phyloP scores from a whole-genome alignment of 2,888 invertebrate species.

The Pogonocherus hispidulus region DNA sequence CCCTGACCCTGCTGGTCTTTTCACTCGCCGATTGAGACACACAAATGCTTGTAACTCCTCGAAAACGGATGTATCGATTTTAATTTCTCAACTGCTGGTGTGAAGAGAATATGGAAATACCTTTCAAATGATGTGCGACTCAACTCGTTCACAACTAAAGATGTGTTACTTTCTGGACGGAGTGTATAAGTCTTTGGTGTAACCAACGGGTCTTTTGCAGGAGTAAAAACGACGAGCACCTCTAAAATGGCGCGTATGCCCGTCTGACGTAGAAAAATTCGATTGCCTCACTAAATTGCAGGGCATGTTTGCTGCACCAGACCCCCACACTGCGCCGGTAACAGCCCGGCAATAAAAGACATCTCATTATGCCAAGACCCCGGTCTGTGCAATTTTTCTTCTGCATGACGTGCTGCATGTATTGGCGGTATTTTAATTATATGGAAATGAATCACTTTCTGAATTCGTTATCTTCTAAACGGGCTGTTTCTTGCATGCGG shows the following conservation, averaged over 20 bases:
- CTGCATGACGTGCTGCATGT: slow-evolving; percentile 35
- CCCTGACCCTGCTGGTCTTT: no score
- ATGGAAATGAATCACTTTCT: slow-evolving; percentile 58
- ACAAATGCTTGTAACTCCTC: no score
- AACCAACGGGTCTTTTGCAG: no score
- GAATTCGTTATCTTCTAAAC: slow-evolving; percentile 52
- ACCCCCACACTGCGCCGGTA: background rate
- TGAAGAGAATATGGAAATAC: no score
- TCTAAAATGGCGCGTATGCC: background rate
- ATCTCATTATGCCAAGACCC: slow-evolving; percentile 37
- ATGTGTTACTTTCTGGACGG: no score
- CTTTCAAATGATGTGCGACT: no score
- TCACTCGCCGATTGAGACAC: no score
- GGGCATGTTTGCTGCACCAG: background rate
- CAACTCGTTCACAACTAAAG: no score
- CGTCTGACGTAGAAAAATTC: background rate
- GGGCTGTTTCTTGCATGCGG: slow-evolving; percentile 39
- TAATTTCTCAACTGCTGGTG: no score
- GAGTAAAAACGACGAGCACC: no score
- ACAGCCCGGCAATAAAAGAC: slow-evolving; percentile 15
- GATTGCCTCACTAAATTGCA: background rate
- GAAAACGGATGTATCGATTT: no score
- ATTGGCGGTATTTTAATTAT: slow-evolving; percentile 55
- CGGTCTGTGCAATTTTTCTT: slow-evolving; percentile 40
- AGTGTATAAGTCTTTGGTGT: no score